Evolutionary conservation across 2,797 vertebrate species (phyloP), one percentile per base, ranked within the genome.

Genomic region (Rhinogobio ventralis): DNA sequence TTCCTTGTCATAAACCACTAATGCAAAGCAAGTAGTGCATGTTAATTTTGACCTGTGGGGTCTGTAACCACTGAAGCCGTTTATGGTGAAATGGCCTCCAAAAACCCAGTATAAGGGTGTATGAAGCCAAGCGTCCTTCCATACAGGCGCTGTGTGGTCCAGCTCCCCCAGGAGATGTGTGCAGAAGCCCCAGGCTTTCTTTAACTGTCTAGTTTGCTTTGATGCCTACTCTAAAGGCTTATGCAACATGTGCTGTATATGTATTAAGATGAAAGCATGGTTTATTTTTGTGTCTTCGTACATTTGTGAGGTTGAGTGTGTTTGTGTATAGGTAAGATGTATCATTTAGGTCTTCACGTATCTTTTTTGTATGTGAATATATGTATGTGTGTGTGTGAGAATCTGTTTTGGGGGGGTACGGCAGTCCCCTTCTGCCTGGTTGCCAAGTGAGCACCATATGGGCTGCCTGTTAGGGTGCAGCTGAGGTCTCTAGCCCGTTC

Each of bases 381-480:
- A 78, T 78, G 60, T 60, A 9, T 55, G 71, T 83, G 75, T 76
- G 75, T 86, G 78, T 78, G 83, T 67, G 86, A 86, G 85, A 88
- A 83, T 86, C 85, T 85, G 76, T 68, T 72, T 67, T 55, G 68
- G 39, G 45, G 45, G 69, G 80, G 72, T 67, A 53, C 72, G 82
- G 81, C 30, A 1, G 66, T 81, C 64, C 77, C 82, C 87, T 87
- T 89, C 88, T 92, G 92, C 89, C 88, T 93, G 93, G 95, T 96
- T 96, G 95, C 95, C 94, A 95, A 95, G 95, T 87, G 89, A 93
- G 91, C 92, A 88, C 93, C 95, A 96, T 96, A 96, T 95, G 95
- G 95, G 93, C 94, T 92, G 93, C 94, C 94, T 90, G 91, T 94
- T 94, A 87, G 89, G 93, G 94, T 95, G 95, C 95, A 94, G 94